Evolutionary conservation across 2,888 invertebrate genomes (phyloP).

Genomic region (Campopleginae sp.): DNA sequence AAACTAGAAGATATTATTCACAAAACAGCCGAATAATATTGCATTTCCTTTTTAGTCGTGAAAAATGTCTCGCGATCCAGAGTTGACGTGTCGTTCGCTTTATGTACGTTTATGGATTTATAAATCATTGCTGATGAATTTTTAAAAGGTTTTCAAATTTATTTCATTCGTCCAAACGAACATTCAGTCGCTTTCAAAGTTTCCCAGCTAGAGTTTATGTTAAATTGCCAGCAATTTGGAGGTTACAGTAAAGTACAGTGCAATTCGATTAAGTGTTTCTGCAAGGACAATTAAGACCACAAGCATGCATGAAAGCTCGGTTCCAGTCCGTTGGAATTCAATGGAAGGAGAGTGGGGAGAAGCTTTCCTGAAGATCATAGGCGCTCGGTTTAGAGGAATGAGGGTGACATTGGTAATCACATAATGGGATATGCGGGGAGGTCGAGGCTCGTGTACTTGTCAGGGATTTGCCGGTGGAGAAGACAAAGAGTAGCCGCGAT

Average conservation of each 20-base stretch:
- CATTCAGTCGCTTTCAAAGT: neutral
- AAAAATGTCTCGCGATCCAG: neutral
- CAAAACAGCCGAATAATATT: neutral
- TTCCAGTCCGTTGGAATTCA: conserved; percentile 1
- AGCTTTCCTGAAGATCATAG: conserved; percentile 27
- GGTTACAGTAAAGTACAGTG: conserved; percentile 4
- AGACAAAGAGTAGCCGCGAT: conserved; percentile 61
- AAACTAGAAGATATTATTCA: neutral
- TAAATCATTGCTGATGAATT: neutral
- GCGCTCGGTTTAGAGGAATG: neutral
- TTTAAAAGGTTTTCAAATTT: neutral
- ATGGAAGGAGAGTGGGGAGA: conserved; percentile 9
- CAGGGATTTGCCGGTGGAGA: conserved; percentile 58
- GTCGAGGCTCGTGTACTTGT: conserved; percentile 62
- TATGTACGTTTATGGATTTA: neutral
- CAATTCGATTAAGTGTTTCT: conserved; percentile 53
- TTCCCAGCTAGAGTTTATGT: conserved; percentile 8
- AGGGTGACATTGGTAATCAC: conserved; percentile 64
- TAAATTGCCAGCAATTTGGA: neutral
- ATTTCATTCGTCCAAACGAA: neutral
- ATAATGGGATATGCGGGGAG: conserved; percentile 62
- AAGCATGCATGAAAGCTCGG: conserved; percentile 48
- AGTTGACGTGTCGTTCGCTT: neutral
- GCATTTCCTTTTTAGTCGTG: neutral
- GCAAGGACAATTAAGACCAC: conserved; percentile 55